Evolutionary conservation across 2,888 invertebrate genomes (phyloP), one percentile per base, ranked within the genome.

Genomic region (Ophonus ardosiacus): DNA sequence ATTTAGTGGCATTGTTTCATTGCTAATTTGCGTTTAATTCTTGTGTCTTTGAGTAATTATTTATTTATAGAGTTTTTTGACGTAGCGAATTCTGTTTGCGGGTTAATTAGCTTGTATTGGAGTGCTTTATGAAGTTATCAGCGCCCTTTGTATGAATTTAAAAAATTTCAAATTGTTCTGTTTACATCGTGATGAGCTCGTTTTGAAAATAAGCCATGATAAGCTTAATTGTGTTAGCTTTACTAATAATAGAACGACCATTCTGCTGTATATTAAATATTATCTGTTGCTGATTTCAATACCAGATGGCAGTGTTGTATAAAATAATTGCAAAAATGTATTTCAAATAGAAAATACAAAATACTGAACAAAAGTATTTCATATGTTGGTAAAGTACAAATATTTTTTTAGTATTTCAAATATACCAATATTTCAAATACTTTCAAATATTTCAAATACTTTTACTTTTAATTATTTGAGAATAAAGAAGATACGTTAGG

Each of bases 21-120:
- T 74, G 74, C 74, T 78, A 78, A 78, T 78, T 78, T 78, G 56
- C 78, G 78, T 78, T 78, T 78, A 57, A 78, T 78, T 78, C 56
- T 78, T 78, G 68, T 68, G 68, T 68, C 68, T 68, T 68, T 68
- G 68, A 68, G 6, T 68, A 31, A 68, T 68, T 68, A 68, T 68
- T 68, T 68, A 68, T 68, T 68, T 68, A 68, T 68, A 68, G 68
- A 68, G 38, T 68, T 68, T 68, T 68, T 68, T 68, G 59, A 68
- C 24, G 68, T 15, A 8, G 63, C 7, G 21, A 24, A 63, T 68
- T 68, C 31, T 68, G 31, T 68, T 38, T 63, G 21, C 31, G 68
- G 68, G 38, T 68, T 68, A 68, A 68, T 68, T 68, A 68, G 68
- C 31, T 38, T 38, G 38, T 38, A 68, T 68, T 68, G 68, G 38